Base-by-base conservation (phyloP, 30 jellyfish, hydroid and myxozoan genomes). In the Hydractinia symbiolongicarpus region DNA sequence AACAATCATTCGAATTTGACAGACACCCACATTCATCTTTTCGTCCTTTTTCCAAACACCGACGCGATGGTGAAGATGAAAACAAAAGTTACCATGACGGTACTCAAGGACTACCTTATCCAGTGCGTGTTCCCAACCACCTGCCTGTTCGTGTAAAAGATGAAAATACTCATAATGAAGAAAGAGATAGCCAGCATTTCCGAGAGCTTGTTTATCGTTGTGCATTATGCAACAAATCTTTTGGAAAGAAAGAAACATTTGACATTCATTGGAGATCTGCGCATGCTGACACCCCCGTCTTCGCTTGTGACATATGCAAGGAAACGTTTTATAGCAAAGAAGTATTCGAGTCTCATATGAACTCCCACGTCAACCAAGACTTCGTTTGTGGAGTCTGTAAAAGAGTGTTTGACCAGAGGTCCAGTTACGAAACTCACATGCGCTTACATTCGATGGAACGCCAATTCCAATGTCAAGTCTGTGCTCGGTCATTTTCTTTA, bases 161-260 rank as follows among this genome's bases (percentile, higher is more conserved):
- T 13, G 53, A 50, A 13, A 16, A 21, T 7, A 50, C 56, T 10
- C 54, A 9, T 77, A 30, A 7, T 0, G 60, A 55, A n/a, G 73
- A 19, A 19, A 57, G 60, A 4, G 57, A 77, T 5, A 20, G 60
- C 60, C 61, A 8, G 7, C 44, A 17, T 15, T 56, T 53, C 9
- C 85, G 73, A 5, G 85, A 77, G 85, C 55, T 76, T 8, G 9
- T 77, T 44, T 76, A 61, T 17, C 14, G 4, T 13, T 77, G 85
- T 55, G 78, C 85, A 13, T 83, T 55, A 44, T 77, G 85, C 57
- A 77, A 64, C 5, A 77, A 77, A 77, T 77, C 85, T 4, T 77
- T 77, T 55, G 81, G 77, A 53, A 60, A 30, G 51, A 77, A 77
- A 15, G 85, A 77, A 55, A 77, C 30, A 17, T 53, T 77, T 53